Evolutionary conservation across 2,888 invertebrate species (phyloP).

Genomic region (Cantharis flavilabris): DNA sequence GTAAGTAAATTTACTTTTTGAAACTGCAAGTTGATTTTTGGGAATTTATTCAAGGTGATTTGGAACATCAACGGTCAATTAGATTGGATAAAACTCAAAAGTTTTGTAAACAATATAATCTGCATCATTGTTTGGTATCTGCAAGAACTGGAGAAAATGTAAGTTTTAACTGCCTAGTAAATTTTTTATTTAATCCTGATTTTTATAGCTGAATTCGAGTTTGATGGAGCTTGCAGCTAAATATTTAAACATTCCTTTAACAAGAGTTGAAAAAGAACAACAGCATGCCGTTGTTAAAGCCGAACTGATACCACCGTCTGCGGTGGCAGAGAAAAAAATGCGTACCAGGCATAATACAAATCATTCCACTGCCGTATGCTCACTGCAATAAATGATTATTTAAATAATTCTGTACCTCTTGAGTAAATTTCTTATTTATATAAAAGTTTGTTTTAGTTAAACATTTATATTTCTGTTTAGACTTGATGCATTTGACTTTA

Average conservation of each 20-base stretch:
- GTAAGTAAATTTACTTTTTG: constrained; percentile 45
- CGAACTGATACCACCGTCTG: constrained; percentile 57
- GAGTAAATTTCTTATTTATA: background rate
- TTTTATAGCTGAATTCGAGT: constrained; percentile 63
- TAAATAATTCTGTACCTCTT: background rate
- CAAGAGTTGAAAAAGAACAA: constrained; percentile 68
- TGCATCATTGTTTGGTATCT: constrained; percentile 67
- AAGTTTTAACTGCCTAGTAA: constrained; percentile 35
- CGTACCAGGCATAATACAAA: background rate
- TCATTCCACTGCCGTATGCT: constrained; percentile 58
- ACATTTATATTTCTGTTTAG: too few relatives aligned
- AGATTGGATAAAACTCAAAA: constrained; percentile 66
- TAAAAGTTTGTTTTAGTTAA: background rate
- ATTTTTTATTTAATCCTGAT: background rate
- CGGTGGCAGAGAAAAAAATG: constrained; percentile 7
- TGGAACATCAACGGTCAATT: constrained; percentile 74
- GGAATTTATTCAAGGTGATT: constrained; percentile 55
- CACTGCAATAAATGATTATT: constrained; percentile 55
- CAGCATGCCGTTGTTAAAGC: constrained; percentile 69
- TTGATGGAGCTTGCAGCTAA: constrained; percentile 75
- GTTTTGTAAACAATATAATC: constrained; percentile 66
- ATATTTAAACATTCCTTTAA: constrained; percentile 66
- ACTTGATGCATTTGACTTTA: too few relatives aligned
- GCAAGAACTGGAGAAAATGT: constrained; percentile 77
- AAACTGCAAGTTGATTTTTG: background rate